Base-by-base conservation (phyloP, 2,888 invertebrate species). In the Anagyrus pseudococci region DNA sequence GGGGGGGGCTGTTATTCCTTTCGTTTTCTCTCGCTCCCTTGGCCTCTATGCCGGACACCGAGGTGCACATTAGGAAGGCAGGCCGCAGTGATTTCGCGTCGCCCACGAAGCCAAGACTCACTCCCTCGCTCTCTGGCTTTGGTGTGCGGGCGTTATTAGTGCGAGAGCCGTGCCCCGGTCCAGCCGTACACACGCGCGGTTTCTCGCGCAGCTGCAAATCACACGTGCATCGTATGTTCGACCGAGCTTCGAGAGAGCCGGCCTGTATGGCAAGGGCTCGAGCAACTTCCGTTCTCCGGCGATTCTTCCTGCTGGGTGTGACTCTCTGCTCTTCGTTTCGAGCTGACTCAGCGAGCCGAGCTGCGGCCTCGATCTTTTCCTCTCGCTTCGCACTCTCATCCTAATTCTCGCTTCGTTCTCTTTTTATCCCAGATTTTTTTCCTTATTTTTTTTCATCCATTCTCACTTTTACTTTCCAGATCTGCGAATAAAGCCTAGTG, bases 141-240 rank as follows among this genome's bases (percentile, higher is more conserved):
- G 73, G 70, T 75, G 70, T 75, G 75, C 75, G 73, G 73, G 73
- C 75, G 75, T 79, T 77, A 78, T 80, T 79, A 79, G 78, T 69
- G 70, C 62, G 49, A 52, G 50, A 25, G 53, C 33, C 56, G 59
- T 57, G 43, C 61, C 54, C 54, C 58, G 41, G 17, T 22, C 20
- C n/a, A 7, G 25, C 17, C 25, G 13, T n/a, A 10, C 33, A 29
- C 47, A 37, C 49, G n/a, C n/a, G n/a, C n/a, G n/a, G n/a, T n/a
- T 75, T 72, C 72, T 66, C 70, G 73, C 68, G 70, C 73, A 10
- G 20, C 15, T 43, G 19, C 72, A 72, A 33, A 33, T 33, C 33
- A 33, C 6, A 33, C 33, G n/a, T n/a, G n/a, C n/a, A 10, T 37
- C 8, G 8, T 37, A 29, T 7, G 29, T 29, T 10, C 6, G 33